Percentiles rank a stretch among this genome's conserved stretches.
Conservation (phyloP, 2,797 vertebrate genomes). For the Cyclopterus lumpus region DNA sequence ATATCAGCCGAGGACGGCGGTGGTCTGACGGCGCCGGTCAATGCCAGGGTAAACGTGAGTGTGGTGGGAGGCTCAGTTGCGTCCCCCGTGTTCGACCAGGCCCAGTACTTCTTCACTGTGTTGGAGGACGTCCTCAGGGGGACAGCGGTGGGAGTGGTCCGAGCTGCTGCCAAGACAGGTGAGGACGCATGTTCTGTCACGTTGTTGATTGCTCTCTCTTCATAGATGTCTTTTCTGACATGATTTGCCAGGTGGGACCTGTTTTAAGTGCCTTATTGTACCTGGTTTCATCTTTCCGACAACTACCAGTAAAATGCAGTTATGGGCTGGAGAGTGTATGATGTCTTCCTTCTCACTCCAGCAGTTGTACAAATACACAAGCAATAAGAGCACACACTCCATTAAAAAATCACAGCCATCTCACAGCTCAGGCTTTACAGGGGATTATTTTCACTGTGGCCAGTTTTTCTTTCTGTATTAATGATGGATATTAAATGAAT, state of each 20-base stretch:
- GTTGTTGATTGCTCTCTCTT: not conserved
- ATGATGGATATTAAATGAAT: constrained; percentile 45
- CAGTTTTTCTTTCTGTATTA: constrained; percentile 45
- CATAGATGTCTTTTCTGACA: not conserved
- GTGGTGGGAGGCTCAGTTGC: constrained; percentile 90
- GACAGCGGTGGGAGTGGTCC: constrained; percentile 87
- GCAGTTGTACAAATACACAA: constrained; percentile 62
- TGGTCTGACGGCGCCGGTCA: constrained; percentile 87
- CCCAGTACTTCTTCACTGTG: constrained; percentile 93
- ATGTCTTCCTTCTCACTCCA: constrained; percentile 33
- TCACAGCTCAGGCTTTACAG: constrained; percentile 36
- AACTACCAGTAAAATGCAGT: constrained; percentile 37
- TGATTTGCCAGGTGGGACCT: not conserved
- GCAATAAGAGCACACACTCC: constrained; percentile 55
- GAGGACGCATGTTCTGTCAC: constrained; percentile 5
- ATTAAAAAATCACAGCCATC: constrained; percentile 72
- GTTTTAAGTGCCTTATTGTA: not conserved
- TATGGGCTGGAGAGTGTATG: constrained; percentile 37
- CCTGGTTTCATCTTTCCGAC: constrained; percentile 44
- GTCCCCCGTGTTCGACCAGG: constrained; percentile 92
- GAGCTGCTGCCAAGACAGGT: constrained; percentile 85
- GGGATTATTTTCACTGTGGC: constrained; percentile 39
- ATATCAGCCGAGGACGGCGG: constrained; percentile 92
- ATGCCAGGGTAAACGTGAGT: constrained; percentile 93
- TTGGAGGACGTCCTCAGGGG: constrained; percentile 90